A percentile compares a stretch with the other conserved stretches of the same genome.
Conservation (phyloP, 2,888 invertebrate species). For the Zaprionus bogoriensis region DNA sequence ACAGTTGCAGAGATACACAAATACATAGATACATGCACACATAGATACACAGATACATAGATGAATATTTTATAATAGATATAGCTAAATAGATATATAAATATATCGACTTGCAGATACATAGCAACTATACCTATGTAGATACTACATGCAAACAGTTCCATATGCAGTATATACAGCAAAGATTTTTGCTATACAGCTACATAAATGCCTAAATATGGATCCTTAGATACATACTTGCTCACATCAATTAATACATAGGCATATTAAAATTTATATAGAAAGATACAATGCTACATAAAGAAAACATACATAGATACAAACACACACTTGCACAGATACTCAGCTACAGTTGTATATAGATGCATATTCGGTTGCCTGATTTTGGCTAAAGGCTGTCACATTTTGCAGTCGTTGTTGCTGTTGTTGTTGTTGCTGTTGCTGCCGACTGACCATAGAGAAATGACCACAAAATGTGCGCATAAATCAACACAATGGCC, state of each 20-base stretch:
- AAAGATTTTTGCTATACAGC: too few relatives aligned
- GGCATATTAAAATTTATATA: background rate
- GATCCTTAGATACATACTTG: background rate
- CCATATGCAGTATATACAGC: too few relatives aligned
- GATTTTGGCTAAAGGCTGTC: constrained; percentile 71
- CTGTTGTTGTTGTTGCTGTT: constrained; percentile 25
- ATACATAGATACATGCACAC: constrained; percentile 6
- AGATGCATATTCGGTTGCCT: constrained; percentile 45
- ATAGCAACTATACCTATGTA: background rate
- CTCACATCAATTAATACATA: background rate
- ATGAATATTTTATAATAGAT: too few relatives aligned
- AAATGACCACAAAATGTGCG: constrained; percentile 73
- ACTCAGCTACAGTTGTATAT: constrained; percentile 16
- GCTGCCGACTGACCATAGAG: constrained; percentile 50
- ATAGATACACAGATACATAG: constrained; percentile 5
- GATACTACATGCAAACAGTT: background rate
- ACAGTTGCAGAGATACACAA: constrained; percentile 38
- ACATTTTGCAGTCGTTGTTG: constrained; percentile 50
- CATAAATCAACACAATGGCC: constrained; percentile 73
- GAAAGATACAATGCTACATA: background rate
- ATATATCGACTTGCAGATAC: background rate
- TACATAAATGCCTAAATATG: background rate
- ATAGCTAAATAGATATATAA: background rate
- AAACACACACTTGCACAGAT: constrained; percentile 40
- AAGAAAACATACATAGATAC: background rate